Conservation (phyloP, 2,797 vertebrate genomes). For the Halcyon badia region DNA sequence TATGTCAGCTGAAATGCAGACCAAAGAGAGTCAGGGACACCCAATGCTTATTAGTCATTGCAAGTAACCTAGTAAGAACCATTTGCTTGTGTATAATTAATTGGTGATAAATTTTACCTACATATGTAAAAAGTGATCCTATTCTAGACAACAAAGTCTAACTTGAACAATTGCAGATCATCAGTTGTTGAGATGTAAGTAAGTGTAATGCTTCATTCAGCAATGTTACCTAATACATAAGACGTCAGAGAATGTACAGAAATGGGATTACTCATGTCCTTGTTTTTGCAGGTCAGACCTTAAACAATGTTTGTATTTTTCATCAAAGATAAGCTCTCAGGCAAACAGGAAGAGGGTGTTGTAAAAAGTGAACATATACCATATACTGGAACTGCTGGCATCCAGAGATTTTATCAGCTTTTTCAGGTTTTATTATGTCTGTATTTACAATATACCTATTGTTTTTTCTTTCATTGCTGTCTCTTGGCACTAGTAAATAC, state of each 20-base stretch:
- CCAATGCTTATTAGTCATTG: background rate
- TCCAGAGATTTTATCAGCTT: constrained; percentile 25
- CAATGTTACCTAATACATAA: background rate
- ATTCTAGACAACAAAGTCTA: background rate
- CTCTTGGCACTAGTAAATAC: background rate
- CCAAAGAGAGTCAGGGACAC: background rate
- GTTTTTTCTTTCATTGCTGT: background rate
- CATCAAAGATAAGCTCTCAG: constrained; percentile 33
- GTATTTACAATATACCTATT: background rate
- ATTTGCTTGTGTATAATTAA: background rate
- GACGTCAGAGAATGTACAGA: background rate
- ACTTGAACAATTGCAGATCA: background rate
- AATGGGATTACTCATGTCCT: background rate
- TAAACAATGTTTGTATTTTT: constrained; percentile 51
- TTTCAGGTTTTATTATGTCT: constrained; percentile 2
- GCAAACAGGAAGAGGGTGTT: constrained; percentile 58
- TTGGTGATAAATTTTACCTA: background rate
- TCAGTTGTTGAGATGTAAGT: background rate
- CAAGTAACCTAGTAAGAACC: background rate
- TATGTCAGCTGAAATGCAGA: background rate
- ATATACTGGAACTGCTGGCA: constrained; percentile 12
- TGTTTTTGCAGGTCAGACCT: constrained; percentile 13
- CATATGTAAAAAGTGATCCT: background rate
- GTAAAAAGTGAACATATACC: constrained; percentile 44
- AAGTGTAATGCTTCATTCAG: background rate